Conservation (phyloP, 2,113 vertebrate genomes). For the Forbesichthys agassizii region DNA sequence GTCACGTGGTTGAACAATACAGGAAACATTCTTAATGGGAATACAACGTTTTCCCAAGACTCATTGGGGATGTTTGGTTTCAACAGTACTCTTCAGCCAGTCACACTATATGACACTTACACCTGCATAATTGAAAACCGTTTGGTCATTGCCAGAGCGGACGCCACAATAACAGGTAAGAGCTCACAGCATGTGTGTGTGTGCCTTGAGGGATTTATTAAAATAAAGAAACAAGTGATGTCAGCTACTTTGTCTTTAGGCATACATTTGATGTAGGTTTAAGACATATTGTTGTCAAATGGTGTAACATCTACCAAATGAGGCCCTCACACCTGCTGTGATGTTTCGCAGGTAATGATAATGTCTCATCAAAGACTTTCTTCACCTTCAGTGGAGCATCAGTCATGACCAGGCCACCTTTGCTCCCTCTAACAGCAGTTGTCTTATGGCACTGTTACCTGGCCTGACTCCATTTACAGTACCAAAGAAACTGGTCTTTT, state of each 20-base stretch:
- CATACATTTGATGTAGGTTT: too few species aligned
- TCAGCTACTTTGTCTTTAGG: too few species aligned
- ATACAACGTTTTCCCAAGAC: constrained; percentile 12
- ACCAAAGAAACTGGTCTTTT: too few species aligned
- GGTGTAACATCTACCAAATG: too few species aligned
- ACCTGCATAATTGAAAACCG: constrained; percentile 42
- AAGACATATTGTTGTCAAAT: too few species aligned
- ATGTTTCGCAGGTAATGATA: constrained; percentile 17
- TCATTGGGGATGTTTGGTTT: constrained; percentile 21
- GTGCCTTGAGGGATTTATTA: too few species aligned
- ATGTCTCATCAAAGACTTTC: constrained; percentile 14
- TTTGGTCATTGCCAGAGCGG: constrained; percentile 25
- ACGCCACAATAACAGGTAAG: background rate
- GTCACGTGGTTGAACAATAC: constrained; percentile 38
- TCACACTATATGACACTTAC: constrained; percentile 26
- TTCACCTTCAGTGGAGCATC: constrained; percentile 34
- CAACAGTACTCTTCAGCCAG: constrained; percentile 17
- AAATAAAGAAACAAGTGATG: too few species aligned
- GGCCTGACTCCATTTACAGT: too few species aligned
- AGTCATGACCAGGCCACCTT: background rate
- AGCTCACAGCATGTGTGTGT: too few species aligned
- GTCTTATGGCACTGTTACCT: too few species aligned
- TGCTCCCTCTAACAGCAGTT: too few species aligned
- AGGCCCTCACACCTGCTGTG: background rate
- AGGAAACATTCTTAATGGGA: constrained; percentile 30